A percentile compares a stretch with the other conserved stretches of the same genome.
Conservation (phyloP, 2,888 invertebrate species). For the Oligia latruncula region DNA sequence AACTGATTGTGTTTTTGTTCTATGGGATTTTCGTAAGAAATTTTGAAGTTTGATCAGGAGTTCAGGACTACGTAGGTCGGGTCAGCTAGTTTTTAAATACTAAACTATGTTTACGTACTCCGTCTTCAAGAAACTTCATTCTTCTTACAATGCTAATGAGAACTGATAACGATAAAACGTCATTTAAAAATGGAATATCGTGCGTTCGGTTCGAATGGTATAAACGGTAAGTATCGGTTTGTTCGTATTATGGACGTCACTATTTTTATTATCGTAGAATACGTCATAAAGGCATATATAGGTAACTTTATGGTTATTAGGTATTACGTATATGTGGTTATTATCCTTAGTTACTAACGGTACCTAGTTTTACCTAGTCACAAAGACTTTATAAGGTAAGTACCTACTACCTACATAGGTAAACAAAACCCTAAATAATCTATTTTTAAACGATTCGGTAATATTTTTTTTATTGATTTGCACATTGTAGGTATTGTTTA, state of each 20-base stretch:
- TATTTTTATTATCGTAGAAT: background rate
- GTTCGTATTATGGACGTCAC: background rate
- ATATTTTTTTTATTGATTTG: background rate
- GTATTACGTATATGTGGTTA: background rate
- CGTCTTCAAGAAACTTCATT: background rate
- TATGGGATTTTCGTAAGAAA: background rate
- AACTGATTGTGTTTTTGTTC: background rate
- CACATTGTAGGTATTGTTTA: background rate
- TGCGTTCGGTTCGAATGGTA: background rate
- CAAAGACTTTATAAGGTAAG: background rate
- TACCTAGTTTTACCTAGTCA: background rate
- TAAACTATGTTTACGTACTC: background rate
- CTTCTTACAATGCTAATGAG: background rate
- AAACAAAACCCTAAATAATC: background rate
- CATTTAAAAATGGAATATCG: slow-evolving; percentile 30
- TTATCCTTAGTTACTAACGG: background rate
- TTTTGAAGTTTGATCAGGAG: background rate
- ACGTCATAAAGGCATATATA: background rate
- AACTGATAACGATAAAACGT: background rate
- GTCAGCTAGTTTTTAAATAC: background rate
- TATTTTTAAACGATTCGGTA: background rate
- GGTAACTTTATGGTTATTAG: background rate
- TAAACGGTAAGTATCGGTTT: background rate
- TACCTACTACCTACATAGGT: background rate
- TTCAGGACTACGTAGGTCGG: background rate